phyloP scores from a whole-genome alignment of 2,797 vertebrate genomes.

The Setipinna tenuifilis region DNA sequence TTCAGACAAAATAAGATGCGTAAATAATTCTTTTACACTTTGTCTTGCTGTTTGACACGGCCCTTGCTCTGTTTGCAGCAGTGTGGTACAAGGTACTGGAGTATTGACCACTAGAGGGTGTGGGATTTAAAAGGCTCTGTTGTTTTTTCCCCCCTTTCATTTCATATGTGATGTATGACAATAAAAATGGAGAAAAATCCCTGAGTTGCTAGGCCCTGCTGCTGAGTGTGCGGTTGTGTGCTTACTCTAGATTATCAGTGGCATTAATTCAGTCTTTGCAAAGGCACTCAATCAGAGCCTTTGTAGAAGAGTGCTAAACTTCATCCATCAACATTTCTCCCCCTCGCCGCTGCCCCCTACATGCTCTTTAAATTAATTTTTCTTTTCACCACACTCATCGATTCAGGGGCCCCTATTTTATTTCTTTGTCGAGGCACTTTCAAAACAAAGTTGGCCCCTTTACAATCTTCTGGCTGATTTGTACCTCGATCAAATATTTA shows the following conservation, averaged over 20 bases:
- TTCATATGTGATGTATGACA: background rate
- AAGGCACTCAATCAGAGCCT: conserved; percentile 55
- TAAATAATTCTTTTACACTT: background rate
- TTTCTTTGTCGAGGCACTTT: conserved; percentile 40
- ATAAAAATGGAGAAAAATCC: conserved; percentile 9
- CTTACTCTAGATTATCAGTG: conserved; percentile 52
- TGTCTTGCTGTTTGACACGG: background rate
- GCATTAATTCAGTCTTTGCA: conserved; percentile 55
- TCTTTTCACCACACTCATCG: conserved; percentile 37
- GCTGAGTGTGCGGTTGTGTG: conserved; percentile 34
- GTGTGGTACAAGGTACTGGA: background rate
- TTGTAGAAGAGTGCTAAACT: conserved; percentile 47
- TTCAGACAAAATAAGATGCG: background rate
- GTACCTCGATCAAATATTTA: conserved; percentile 67
- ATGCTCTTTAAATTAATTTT: conserved; percentile 52
- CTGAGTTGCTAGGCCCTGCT: conserved; percentile 15
- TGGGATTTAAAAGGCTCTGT: conserved; percentile 29
- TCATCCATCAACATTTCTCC: conserved; percentile 59
- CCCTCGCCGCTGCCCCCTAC: conserved; percentile 27
- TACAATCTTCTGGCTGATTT: conserved; percentile 56
- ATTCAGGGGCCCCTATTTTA: conserved; percentile 33
- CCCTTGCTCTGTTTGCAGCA: background rate
- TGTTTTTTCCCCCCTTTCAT: conserved; percentile 11
- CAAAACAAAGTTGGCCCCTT: conserved; percentile 48
- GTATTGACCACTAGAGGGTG: conserved; percentile 42